Evolutionary conservation across 2,888 invertebrate genomes (phyloP), one percentile per base, ranked within the genome.

Genomic region (Odontocolon sp.): DNA sequence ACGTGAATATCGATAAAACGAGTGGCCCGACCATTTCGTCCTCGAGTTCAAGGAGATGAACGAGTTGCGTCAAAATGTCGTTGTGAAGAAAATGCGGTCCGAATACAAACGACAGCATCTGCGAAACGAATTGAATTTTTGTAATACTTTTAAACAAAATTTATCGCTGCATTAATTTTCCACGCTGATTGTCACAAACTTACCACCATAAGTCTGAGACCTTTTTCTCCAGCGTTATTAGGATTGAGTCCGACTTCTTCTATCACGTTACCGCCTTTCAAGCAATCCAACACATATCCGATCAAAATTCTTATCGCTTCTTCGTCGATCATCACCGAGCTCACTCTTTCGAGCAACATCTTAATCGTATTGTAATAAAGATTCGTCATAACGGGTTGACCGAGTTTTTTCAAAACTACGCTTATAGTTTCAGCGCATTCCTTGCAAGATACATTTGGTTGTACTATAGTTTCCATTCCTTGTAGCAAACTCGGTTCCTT

Each of bases 291-390:
- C 31, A 93, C 92, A 69, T 93, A 92, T 40, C 91, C 91, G 61
- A 94, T 91, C 61, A 94, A 90, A 86, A 96, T 94, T 78, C 95
- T 93, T 83, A 98, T 93, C 0, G 98, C 96, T 79, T 96, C 95
- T 84, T 95, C 95, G 89, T 99, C 99, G 8, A 99, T 96, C 96
- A 99, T 97, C 3, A 99, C 98, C 0, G 98, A 98, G 79, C 98
- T 98, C 9, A 98, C 96, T 72, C 99, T 93, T 91, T 99, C 99
- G 70, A 99, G 91, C 52, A 99, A 91, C 94, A 97, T 97, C 92
- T 99, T 99, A 40, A 99, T 96, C 0, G 97, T 98, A 89, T 97
- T 98, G 92, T 98, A 98, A 90, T 98, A 97, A 33, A 97, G 91
- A 91, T 98, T 98, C 1, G 98, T 97, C 95, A 98, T 98, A 2